Evolutionary conservation across 2,113 vertebrate genomes (phyloP), one percentile per base, ranked within the genome.

Genomic region (Heterochromis multidens): DNA sequence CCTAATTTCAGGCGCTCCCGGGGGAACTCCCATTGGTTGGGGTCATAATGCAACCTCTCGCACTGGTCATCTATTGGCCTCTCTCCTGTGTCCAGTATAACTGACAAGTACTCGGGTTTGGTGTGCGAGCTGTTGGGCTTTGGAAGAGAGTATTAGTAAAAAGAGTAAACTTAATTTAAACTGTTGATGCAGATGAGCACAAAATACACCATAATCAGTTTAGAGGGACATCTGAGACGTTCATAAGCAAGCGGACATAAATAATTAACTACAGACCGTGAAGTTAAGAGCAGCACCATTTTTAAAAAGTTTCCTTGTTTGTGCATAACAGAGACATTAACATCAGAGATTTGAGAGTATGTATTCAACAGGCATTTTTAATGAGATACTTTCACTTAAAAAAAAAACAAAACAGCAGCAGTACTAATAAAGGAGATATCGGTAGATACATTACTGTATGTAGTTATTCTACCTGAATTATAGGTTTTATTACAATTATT

Each of bases 1-100:
- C 98, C 98, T 90, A 99, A 91, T 93, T 97, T 97, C 49, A 99
- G 97, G 59, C 96, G 97, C 90, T 99, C 98, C 8, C 97, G 95
- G 11, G 98, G 97, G 79, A 99, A 97, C 94, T 99, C 98, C 98
- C 98, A 99, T 87, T 97, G 97, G 95, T 93, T 97, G 87, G 97
- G 96, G 76, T 99, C 97, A 1, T 98, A 99, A 17, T 98, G 97
- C 46, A 99, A 96, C 21, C 96, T 94, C 37, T 99, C 95, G 65
- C 97, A 98, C 85, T 97, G 97, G 80, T 98, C 97, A 25, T 96
- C 95, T 63, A 97, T 90, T 25, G 97, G 97, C 1, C 97, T 97
- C 84, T 97, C 97, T 1, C 96, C 97, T 0, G 97, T 95, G 93
- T 98, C 97, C 96, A 99, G 95, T 79, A 98, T 97, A 91, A 99